Base-by-base conservation (phyloP, 2,797 vertebrate genomes). In the Melanotaenia boesemani region DNA sequence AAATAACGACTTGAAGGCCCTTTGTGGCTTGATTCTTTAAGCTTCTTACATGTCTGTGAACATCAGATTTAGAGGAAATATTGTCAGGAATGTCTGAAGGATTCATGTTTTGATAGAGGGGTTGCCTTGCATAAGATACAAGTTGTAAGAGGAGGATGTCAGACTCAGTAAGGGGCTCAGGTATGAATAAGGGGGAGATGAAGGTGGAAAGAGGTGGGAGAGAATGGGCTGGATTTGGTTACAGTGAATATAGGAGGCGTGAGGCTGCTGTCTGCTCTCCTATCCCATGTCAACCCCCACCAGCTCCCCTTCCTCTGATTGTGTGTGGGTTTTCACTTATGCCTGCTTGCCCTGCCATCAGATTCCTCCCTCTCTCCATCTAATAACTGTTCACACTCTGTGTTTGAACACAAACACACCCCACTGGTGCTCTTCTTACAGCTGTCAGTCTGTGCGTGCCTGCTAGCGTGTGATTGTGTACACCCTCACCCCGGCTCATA, bases 361-460 rank as follows among this genome's bases (percentile, higher is more conserved):
- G 70, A 84, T 83, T 83, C 86, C 86, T 78, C 83, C 81, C 77
- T 72, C 65, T 72, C 84, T 84, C 48, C 61, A 22, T 86, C 84
- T 89, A 89, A 74, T 91, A 91, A 90, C 83, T 90, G 90, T 90
- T 90, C 91, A 73, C 89, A 91, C 89, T 87, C 83, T 26, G 67
- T 87, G 89, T 91, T 91, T 88, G 79, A 91, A 92, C 83, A 89
- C 91, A 91, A 92, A 92, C 91, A 92, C 82, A 75, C 75, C 71
- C 79, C 76, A 74, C 80, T 63, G 81, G 82, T 70, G 44, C 77
- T 82, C 74, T 74, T 67, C 76, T 70, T 68, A 75, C 82, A 87
- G 86, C 86, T 90, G 86, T 85, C 88, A 69, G 83, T 76, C 70
- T 76, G 78, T 74, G 86, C 52, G 60, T 67, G 82, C 73, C 63